Percentiles rank a stretch among this genome's conserved stretches.
Evolutionary conservation across 1,140 invertebrate species (phyloP).

Genomic region (Scaptomyza pallida): DNA sequence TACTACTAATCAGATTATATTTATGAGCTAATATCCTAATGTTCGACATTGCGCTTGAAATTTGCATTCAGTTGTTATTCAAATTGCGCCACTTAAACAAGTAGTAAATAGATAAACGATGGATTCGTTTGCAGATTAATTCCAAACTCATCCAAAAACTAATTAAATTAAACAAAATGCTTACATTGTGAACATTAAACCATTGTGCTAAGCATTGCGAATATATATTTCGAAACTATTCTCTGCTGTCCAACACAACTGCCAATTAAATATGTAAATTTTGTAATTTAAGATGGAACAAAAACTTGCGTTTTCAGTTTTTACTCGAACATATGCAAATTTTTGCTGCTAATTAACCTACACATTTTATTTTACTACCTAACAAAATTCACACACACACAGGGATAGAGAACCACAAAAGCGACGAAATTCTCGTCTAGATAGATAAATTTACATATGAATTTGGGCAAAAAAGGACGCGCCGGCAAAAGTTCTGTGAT

Average conservation of each 20-base stretch:
- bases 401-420: background rate
- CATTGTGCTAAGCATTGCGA: no score
- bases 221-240: background rate
- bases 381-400: background rate
- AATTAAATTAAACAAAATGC: no score
- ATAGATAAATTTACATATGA: slow-evolving; percentile 47
- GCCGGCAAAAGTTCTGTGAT: slow-evolving; percentile 59
- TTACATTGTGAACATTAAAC: background rate
- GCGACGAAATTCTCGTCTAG: slow-evolving; percentile 6
- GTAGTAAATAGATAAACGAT: no score
- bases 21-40: no score
- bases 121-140: no score
- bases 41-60: no score
- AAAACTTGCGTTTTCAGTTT: slow-evolving; percentile 8
- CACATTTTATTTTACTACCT: slow-evolving; percentile 57
- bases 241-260: background rate
- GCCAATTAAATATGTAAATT: slow-evolving; percentile 28
- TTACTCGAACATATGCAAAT: slow-evolving; percentile 52
- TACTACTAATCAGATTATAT: no score
- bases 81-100: no score
- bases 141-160: no score
- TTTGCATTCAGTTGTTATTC: no score
- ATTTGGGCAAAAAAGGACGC: slow-evolving; percentile 43
- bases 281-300: slow-evolving; percentile 4
- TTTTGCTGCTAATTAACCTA: slow-evolving; percentile 70